Percentiles rank a stretch among this genome's conserved stretches.
Conservation (phyloP, 2,797 vertebrate genomes). For the Poecilia wingei region DNA sequence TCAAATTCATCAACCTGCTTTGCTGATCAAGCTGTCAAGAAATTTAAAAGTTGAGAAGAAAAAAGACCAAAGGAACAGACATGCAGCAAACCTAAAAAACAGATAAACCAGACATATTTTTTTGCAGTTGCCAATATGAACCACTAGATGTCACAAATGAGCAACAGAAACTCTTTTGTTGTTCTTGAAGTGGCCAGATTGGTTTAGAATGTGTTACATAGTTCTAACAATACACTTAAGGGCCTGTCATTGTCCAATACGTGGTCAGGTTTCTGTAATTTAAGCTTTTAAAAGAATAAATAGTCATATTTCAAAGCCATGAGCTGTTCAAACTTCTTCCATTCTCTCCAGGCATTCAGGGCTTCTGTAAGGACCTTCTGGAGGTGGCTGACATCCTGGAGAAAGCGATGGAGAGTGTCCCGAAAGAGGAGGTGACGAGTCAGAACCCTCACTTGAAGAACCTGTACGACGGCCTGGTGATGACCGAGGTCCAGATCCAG, state of each 20-base stretch:
- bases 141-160: slow-evolving; percentile 28
- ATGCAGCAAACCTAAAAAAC: too few relatives aligned
- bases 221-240: background rate
- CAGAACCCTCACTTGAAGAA: slow-evolving; percentile 94
- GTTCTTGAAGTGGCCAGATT: background rate
- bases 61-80: too few relatives aligned
- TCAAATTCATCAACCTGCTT: too few relatives aligned
- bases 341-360: slow-evolving; percentile 87
- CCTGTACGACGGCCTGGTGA: slow-evolving; percentile 92
- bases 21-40: too few relatives aligned
- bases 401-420: slow-evolving; percentile 94
- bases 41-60: too few relatives aligned
- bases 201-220: background rate
- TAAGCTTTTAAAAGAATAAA: background rate
- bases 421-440: slow-evolving; percentile 88
- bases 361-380: slow-evolving; percentile 96
- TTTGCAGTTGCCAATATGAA: background rate
- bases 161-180: background rate
- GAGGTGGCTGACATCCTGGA: slow-evolving; percentile 97
- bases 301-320: background rate
- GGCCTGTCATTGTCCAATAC: background rate
- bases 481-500: slow-evolving; percentile 94
- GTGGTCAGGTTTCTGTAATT: background rate
- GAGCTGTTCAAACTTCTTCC: background rate
- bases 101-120: background rate